These are phyloP conservation scores for Heliconius nattereri DNA, from an alignment of 1,140 invertebrate genomes.

Conservation along the genomic window DNA sequence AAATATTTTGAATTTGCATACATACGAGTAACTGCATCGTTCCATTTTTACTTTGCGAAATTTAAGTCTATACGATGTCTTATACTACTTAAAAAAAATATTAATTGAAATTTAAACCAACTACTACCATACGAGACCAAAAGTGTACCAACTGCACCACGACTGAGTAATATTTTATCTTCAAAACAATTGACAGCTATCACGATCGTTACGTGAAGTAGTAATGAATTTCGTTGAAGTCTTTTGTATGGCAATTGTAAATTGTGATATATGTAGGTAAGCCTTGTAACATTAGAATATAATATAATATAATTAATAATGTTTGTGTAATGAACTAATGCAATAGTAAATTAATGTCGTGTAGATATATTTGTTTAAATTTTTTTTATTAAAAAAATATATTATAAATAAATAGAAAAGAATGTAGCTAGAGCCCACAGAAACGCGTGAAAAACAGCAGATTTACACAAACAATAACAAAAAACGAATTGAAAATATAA, in stretches of 20 bases:
- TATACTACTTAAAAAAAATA: no score
- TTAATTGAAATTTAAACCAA: neutral
- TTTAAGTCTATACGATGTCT: no score
- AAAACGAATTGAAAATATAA: neutral
- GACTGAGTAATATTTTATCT: neutral
- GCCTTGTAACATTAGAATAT: neutral
- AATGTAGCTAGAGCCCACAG: neutral
- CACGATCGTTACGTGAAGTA: neutral
- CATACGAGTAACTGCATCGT: no score
- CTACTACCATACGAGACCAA: neutral
- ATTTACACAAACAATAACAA: neutral
- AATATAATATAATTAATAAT: no score
- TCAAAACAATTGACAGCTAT: constrained; percentile 12
- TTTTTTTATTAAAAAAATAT: no score
- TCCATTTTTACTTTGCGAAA: no score
- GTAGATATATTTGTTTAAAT: no score
- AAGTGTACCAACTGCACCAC: neutral
- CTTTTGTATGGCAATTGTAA: constrained; percentile 35
- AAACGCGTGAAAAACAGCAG: neutral
- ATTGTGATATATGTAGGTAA: neutral
- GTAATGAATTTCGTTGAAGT: constrained; percentile 36
- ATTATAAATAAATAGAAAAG: no score
- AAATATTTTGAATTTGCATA: no score
- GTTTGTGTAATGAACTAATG: no score
- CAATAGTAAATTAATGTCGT: no score